Base-by-base conservation (phyloP, 2,888 invertebrate genomes). In the Heliconius hortense region DNA sequence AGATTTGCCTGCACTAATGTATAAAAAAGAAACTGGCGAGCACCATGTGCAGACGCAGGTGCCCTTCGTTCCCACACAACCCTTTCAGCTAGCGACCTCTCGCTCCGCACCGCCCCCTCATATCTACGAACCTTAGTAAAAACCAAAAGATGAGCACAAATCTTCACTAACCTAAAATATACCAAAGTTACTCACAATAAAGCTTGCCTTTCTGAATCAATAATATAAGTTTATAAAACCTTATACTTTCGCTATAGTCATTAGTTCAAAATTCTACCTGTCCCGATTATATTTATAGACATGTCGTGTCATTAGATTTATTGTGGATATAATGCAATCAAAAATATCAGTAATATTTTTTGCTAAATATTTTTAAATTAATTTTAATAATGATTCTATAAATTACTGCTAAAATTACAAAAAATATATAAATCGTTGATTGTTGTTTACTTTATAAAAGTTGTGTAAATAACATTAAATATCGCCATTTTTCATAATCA, bases 1-100 rank as follows among this genome's bases (percentile, higher is more conserved):
- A 87, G 90, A 91, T 90, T 87, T 90, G 87, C 89, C 88, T 90
- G 87, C 90, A 89, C 89, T 87, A 91, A 93, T 88, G 89, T 83
- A 88, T 88, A 93, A 93, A 93, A 94, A 93, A 92, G 86, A 81
- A 79, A 83, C 82, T 87, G 87, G 88, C 88, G 87, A 89, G 87
- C 91, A 92, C 91, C 94, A 93, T 94, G 91, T 94, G 93, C 91
- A 89, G 88, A 82, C 91, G 94, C 94, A 94, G 94, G 94, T 94
- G 94, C 94, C 94, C 91, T 90, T 86, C 85, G 93, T 94, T 94
- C 94, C 94, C 94, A 94, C 94, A 94, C 94, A 94, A 94, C 94
- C 94, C 94, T 94, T 94, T 94, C 90, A 91, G 90, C 88, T 84
- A 82, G 85, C 80, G 80, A 87, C 88, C 89, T 88, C 89, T 86